Evolutionary conservation across 2,888 invertebrate genomes (phyloP).

Genomic region (Drosophila setosimentum): DNA sequence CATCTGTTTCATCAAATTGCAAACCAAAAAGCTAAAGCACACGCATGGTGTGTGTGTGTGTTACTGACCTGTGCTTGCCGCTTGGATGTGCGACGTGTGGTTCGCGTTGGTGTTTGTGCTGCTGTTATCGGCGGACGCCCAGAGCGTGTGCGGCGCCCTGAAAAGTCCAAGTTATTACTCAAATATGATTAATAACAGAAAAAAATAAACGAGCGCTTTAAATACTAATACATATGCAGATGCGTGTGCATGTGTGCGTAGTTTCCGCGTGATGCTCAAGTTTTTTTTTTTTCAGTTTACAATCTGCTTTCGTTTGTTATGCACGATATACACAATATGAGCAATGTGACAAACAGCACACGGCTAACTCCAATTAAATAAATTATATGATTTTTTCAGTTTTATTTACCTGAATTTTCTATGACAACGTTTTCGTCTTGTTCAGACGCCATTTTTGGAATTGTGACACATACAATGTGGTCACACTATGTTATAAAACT

Average conservation of each 20-base stretch:
- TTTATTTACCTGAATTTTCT: slow-evolving; percentile 82
- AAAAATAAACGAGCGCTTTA: slow-evolving; percentile 6
- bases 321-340: background rate
- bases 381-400: background rate
- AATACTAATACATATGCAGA: background rate
- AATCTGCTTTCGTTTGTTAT: background rate
- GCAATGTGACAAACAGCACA: slow-evolving; percentile 6
- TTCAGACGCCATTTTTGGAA: slow-evolving; percentile 85
- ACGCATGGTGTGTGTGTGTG: background rate
- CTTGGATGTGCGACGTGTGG: slow-evolving; percentile 80
- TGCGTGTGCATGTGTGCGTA: slow-evolving; percentile 11
- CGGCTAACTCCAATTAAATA: slow-evolving; percentile 4
- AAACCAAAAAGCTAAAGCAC: slow-evolving; percentile 11
- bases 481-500: slow-evolving; percentile 46
- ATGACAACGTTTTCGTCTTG: slow-evolving; percentile 83
- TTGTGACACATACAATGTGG: slow-evolving; percentile 46
- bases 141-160: slow-evolving; percentile 87
- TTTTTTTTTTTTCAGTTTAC: slow-evolving; percentile 23
- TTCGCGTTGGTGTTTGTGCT: slow-evolving; percentile 62
- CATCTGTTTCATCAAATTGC: slow-evolving; percentile 82
- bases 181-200: slow-evolving; percentile 12
- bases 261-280: slow-evolving; percentile 66
- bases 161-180: slow-evolving; percentile 35
- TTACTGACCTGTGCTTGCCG: slow-evolving; percentile 81
- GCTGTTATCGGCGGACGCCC: slow-evolving; percentile 85